Percentiles rank a stretch among this genome's conserved stretches.
These are phyloP conservation scores for Andrena bicolor DNA, from an alignment of 2,888 invertebrate genomes.

Conservation along the genomic window DNA sequence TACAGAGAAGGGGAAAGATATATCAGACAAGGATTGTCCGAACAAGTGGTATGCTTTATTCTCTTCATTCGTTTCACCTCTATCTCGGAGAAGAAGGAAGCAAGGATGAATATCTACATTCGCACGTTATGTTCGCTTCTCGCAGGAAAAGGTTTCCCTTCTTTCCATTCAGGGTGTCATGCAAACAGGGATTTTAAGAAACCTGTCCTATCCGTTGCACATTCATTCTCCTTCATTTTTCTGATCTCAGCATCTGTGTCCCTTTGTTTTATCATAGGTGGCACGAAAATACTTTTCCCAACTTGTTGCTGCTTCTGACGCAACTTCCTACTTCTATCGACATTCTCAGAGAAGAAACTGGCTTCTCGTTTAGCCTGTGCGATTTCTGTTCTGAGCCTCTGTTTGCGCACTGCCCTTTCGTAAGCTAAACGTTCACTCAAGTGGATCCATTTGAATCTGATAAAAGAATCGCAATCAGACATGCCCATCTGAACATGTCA, in stretches of 20 bases:
- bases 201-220: conserved; percentile 73
- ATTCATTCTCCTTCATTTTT: conserved; percentile 66
- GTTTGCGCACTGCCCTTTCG: conserved; percentile 95
- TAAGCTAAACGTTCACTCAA: conserved; percentile 96
- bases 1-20: too few species aligned
- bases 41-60: conserved; percentile 1
- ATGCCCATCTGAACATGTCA: too few species aligned
- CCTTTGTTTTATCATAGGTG: conserved; percentile 79
- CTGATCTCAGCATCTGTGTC: conserved; percentile 82
- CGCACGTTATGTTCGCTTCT: background rate
- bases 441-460: conserved; percentile 97
- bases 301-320: conserved; percentile 81
- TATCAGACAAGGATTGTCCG: background rate
- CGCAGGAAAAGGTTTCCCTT: background rate
- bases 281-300: conserved; percentile 65
- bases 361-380: conserved; percentile 96
- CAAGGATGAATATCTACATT: background rate
- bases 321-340: conserved; percentile 91
- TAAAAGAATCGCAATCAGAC: background rate
- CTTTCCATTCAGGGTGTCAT: conserved; percentile 42
- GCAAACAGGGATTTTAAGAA: conserved; percentile 80
- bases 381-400: conserved; percentile 94
- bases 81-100: background rate
- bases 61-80: background rate
- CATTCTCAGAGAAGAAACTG: conserved; percentile 93